phyloP scores from a whole-genome alignment of 2,888 invertebrate genomes.

The Cosmorhoe ocellata region DNA sequence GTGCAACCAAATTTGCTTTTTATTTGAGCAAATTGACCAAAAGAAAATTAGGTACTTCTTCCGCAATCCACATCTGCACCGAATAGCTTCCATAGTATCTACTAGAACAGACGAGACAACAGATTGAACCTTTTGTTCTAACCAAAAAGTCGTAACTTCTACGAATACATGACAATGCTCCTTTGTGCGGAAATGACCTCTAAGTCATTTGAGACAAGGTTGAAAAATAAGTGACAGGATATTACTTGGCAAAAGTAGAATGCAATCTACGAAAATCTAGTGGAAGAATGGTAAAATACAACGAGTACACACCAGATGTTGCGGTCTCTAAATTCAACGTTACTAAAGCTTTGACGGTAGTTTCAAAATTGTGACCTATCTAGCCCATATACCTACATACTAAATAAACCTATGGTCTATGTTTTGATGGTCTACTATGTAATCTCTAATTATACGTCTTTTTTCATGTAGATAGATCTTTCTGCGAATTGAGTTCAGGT shows the following conservation, averaged over 20 bases:
- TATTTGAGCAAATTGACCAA: slow-evolving; percentile 60
- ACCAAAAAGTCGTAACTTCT: slow-evolving; percentile 56
- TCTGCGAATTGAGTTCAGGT: too few species aligned
- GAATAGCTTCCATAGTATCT: slow-evolving; percentile 68
- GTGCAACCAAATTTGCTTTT: slow-evolving; percentile 47
- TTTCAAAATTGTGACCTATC: slow-evolving; percentile 40
- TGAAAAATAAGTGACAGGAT: slow-evolving; percentile 2
- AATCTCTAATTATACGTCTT: too few species aligned
- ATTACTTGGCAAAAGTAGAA: slow-evolving; percentile 53
- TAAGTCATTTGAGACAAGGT: slow-evolving; percentile 24
- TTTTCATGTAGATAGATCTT: too few species aligned
- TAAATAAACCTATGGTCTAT: too few species aligned
- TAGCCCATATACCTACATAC: background rate
- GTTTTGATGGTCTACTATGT: too few species aligned
- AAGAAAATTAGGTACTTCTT: slow-evolving; percentile 56
- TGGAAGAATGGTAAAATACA: slow-evolving; percentile 53
- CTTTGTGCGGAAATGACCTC: slow-evolving; percentile 38
- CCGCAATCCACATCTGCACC: slow-evolving; percentile 70
- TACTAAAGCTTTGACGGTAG: slow-evolving; percentile 69
- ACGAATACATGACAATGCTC: slow-evolving; percentile 35
- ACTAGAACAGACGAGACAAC: slow-evolving; percentile 69
- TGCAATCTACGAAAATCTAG: slow-evolving; percentile 69
- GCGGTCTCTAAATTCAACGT: slow-evolving; percentile 74
- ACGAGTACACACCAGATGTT: slow-evolving; percentile 71
- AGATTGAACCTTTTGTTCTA: slow-evolving; percentile 65